These are phyloP conservation scores for Lepus oiostolus DNA, from an alignment of 2,797 vertebrate genomes.

Conservation along the genomic window DNA sequence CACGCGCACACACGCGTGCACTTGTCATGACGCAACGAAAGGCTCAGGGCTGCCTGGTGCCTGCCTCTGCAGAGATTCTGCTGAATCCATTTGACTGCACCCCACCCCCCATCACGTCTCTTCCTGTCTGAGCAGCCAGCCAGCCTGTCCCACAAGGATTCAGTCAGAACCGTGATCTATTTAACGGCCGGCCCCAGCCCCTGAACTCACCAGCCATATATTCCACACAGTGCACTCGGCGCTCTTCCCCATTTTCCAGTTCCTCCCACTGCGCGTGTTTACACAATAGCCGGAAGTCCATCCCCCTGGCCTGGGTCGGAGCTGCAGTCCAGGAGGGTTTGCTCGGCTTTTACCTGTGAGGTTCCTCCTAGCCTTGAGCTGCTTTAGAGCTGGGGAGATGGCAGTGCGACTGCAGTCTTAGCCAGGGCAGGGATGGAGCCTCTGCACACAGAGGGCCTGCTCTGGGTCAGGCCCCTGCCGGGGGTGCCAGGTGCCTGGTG, in stretches of 20 bases:
- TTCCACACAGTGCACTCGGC: neutral
- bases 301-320: neutral
- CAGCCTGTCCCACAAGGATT: neutral
- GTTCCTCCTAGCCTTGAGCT: neutral
- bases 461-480: neutral
- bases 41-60: neutral
- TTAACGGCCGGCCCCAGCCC: neutral
- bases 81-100: neutral
- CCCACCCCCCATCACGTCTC: neutral
- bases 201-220: neutral
- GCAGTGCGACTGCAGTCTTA: neutral
- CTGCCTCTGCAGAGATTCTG: neutral
- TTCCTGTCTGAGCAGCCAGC: neutral
- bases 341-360: neutral
- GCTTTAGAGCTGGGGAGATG: neutral
- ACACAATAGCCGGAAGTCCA: neutral
- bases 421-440: neutral
- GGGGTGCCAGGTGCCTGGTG: neutral
- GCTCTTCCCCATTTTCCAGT: constrained; percentile 23
- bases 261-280: neutral
- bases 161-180: neutral
- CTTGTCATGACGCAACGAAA: neutral
- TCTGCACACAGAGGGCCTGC: neutral
- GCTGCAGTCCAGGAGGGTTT: neutral
- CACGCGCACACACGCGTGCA: neutral